Percentiles rank a stretch among this genome's conserved stretches.
Conservation (phyloP, 2,888 invertebrate species). For the Allygus modestus region DNA sequence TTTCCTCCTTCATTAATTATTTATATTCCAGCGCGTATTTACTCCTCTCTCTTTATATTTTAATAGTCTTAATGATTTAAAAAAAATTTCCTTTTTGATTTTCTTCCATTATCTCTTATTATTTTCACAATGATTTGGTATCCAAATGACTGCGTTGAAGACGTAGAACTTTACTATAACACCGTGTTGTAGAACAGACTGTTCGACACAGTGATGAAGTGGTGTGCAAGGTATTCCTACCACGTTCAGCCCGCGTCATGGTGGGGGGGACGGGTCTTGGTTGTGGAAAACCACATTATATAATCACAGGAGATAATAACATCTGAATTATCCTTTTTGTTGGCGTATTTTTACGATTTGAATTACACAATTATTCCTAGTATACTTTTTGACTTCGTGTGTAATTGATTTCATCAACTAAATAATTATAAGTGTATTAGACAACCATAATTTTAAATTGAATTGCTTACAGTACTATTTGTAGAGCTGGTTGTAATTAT, state of each 20-base stretch:
- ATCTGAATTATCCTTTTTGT: conserved; percentile 22
- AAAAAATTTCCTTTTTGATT: too few species aligned
- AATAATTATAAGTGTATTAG: too few species aligned
- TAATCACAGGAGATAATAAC: conserved; percentile 10
- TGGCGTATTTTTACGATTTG: not conserved
- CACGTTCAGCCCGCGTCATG: not conserved
- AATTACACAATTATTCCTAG: conserved; percentile 5
- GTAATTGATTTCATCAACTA: not conserved
- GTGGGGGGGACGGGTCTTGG: not conserved
- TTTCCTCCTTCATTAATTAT: too few species aligned
- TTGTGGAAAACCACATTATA: conserved; percentile 16
- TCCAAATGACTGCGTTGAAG: too few species aligned
- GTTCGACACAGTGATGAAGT: not conserved
- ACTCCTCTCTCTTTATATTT: too few species aligned
- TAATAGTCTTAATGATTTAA: too few species aligned
- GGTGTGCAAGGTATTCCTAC: not conserved
- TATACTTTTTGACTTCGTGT: not conserved
- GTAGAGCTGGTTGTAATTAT: too few species aligned
- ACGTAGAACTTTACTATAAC: not conserved
- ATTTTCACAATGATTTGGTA: too few species aligned
- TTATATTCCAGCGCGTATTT: too few species aligned
- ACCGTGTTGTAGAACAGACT: not conserved
- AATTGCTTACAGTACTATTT: not conserved
- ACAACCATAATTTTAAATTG: not conserved
- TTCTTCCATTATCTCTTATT: too few species aligned